phyloP scores from a whole-genome alignment of 2,113 vertebrate genomes.

The Channa argus region DNA sequence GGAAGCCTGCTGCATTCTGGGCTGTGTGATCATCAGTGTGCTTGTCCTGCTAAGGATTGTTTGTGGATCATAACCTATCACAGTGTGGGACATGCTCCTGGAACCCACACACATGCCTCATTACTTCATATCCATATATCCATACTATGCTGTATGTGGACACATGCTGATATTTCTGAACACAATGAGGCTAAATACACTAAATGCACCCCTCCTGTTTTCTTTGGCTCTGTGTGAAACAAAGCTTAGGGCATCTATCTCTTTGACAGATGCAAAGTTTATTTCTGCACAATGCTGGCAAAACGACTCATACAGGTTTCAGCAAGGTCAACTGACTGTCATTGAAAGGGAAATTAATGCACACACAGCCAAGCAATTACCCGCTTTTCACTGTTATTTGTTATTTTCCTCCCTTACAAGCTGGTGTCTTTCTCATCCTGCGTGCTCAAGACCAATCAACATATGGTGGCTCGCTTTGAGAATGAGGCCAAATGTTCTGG shows the following conservation, averaged over 20 bases:
- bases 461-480: slow-evolving; percentile 66
- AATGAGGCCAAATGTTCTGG: slow-evolving; percentile 66
- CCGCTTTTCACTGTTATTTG: slow-evolving; percentile 19
- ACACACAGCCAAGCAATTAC: slow-evolving; percentile 45
- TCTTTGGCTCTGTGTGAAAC: slow-evolving; percentile 36
- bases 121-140: slow-evolving; percentile 32
- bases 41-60: slow-evolving; percentile 32
- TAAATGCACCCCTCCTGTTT: slow-evolving; percentile 23
- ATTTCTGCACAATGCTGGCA: slow-evolving; percentile 42
- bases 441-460: slow-evolving; percentile 45
- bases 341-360: slow-evolving; percentile 53
- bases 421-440: background rate
- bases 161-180: slow-evolving; percentile 12
- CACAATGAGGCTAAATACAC: background rate
- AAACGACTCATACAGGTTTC: slow-evolving; percentile 34
- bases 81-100: slow-evolving; percentile 9
- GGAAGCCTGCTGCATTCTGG: background rate
- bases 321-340: slow-evolving; percentile 45
- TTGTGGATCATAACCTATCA: slow-evolving; percentile 7
- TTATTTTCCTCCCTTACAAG: background rate
- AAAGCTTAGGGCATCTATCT: slow-evolving; percentile 60
- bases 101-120: slow-evolving; percentile 16
- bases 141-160: slow-evolving; percentile 1
- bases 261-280: slow-evolving; percentile 56
- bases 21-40: slow-evolving; percentile 1